Conservation (phyloP, 2,797 vertebrate species). For the Rhinogobio ventralis region DNA sequence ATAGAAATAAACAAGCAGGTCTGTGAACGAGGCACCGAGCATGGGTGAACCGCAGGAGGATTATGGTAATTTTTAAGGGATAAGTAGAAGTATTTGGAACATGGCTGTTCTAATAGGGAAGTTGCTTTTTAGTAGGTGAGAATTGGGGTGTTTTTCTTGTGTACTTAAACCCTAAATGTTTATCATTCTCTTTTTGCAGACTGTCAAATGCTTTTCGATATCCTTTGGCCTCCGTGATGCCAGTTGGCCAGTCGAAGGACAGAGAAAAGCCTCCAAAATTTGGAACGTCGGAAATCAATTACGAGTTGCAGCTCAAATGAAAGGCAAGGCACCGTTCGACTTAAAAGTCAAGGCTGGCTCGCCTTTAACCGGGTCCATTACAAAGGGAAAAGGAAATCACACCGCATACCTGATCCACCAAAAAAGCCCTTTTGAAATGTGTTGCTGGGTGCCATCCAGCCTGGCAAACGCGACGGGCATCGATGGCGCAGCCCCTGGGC, state of each 20-base stretch:
- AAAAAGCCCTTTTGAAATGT: conserved; percentile 83
- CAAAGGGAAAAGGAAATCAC: conserved; percentile 84
- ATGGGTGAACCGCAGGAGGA: conserved; percentile 79
- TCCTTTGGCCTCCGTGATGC: conserved; percentile 34
- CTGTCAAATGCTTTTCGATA: conserved; percentile 67
- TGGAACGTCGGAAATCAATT: conserved; percentile 80
- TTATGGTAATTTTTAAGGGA: conserved; percentile 81
- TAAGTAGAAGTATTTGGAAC: conserved; percentile 79
- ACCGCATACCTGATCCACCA: conserved; percentile 84
- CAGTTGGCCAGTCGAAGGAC: neutral
- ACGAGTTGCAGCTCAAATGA: conserved; percentile 74
- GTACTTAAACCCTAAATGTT: neutral
- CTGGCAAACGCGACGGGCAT: conserved; percentile 80
- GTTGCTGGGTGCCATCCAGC: conserved; percentile 81
- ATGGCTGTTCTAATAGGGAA: conserved; percentile 69
- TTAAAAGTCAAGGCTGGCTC: conserved; percentile 70
- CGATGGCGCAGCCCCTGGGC: conserved; percentile 82
- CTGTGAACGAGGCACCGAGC: conserved; percentile 76
- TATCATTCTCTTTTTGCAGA: conserved; percentile 58
- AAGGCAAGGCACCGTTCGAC: conserved; percentile 64
- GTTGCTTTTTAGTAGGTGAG: conserved; percentile 34
- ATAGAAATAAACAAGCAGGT: conserved; percentile 85
- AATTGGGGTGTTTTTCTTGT: conserved; percentile 38
- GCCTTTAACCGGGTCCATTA: conserved; percentile 81
- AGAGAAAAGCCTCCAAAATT: conserved; percentile 5